Conservation (phyloP, 2,797 vertebrate genomes). For the Todus mexicanus region DNA sequence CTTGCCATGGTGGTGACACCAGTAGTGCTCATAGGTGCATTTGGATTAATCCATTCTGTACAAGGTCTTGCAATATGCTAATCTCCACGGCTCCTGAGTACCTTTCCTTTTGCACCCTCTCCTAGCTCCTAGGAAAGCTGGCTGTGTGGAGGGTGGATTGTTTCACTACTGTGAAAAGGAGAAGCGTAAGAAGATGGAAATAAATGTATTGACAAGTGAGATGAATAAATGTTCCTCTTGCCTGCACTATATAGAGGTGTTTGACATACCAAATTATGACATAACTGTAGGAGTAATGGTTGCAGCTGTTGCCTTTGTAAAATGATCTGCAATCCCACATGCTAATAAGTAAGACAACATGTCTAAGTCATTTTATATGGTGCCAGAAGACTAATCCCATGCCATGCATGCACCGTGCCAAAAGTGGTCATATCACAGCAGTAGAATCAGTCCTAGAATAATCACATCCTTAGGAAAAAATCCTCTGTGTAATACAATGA, state of each 20-base stretch:
- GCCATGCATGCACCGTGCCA: slow-evolving; percentile 59
- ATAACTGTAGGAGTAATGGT: slow-evolving; percentile 65
- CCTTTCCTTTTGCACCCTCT: not conserved
- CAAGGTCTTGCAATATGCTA: not conserved
- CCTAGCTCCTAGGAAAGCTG: not conserved
- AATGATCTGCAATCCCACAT: slow-evolving; percentile 66
- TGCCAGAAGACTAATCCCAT: slow-evolving; percentile 65
- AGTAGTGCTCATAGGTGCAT: not conserved
- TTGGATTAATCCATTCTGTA: not conserved
- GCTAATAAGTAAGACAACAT: slow-evolving; percentile 65
- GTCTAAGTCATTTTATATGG: slow-evolving; percentile 68
- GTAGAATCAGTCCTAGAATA: slow-evolving; percentile 68
- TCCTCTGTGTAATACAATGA: slow-evolving; percentile 59
- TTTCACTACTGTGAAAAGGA: slow-evolving; percentile 44
- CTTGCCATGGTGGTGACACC: not conserved
- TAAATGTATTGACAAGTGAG: slow-evolving; percentile 71
- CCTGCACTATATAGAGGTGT: slow-evolving; percentile 56
- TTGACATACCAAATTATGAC: slow-evolving; percentile 72
- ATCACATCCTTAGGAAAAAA: slow-evolving; percentile 71
- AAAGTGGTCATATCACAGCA: slow-evolving; percentile 63
- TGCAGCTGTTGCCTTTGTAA: slow-evolving; percentile 78
- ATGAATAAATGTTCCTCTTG: slow-evolving; percentile 70
- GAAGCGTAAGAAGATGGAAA: slow-evolving; percentile 17
- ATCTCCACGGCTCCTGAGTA: not conserved
- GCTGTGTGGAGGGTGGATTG: not conserved